These are phyloP conservation scores for Drosophila paranaensis DNA, from an alignment of 2,888 invertebrate genomes.

Conservation along the genomic window DNA sequence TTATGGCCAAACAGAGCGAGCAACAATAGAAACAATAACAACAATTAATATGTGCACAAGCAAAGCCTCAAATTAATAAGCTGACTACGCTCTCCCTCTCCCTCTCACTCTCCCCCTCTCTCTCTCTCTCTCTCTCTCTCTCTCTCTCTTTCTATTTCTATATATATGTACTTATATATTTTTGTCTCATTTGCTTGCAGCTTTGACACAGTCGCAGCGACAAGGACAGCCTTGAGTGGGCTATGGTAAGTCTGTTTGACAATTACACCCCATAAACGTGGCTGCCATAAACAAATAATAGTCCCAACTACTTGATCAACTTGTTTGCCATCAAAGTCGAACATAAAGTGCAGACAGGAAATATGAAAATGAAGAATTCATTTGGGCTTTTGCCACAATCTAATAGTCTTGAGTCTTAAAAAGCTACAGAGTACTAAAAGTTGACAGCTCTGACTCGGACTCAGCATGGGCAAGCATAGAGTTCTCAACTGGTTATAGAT, in stretches of 20 bases:
- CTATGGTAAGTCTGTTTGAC: constrained; percentile 47
- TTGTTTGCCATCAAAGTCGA: constrained; percentile 16
- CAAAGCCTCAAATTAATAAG: constrained; percentile 71
- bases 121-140: too few species aligned
- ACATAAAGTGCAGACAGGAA: not conserved
- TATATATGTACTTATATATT: not conserved
- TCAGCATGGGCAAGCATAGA: too few species aligned
- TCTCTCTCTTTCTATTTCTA: too few species aligned
- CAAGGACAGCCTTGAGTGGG: constrained; percentile 41
- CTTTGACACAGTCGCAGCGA: constrained; percentile 20
- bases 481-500: too few species aligned
- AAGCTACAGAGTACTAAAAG: too few species aligned
- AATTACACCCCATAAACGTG: constrained; percentile 27
- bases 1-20: constrained; percentile 49
- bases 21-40: constrained; percentile 46
- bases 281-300: constrained; percentile 35
- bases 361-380: not conserved
- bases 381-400: not conserved
- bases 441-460: too few species aligned
- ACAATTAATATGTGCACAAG: constrained; percentile 69
- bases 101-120: too few species aligned
- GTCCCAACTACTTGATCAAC: constrained; percentile 25
- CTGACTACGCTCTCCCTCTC: constrained; percentile 12
- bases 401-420: not conserved
- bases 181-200: constrained; percentile 35